Evolutionary conservation across 2,797 vertebrate genomes (phyloP).

Genomic region (Peromyscus aztecus): DNA sequence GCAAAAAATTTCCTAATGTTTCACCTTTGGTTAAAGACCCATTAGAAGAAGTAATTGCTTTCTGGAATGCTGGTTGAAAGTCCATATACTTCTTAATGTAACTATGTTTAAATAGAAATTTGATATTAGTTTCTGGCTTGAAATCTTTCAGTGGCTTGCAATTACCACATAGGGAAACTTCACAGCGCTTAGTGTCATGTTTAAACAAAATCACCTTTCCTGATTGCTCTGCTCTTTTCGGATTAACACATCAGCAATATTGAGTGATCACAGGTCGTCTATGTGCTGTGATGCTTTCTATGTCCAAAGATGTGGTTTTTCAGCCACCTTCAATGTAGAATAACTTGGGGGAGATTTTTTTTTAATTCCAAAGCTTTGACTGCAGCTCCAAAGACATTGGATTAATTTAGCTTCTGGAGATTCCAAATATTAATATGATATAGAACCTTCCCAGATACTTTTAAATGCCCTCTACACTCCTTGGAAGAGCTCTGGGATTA

Average conservation of each 20-base stretch:
- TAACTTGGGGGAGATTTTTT: background rate
- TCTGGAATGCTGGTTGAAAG: background rate
- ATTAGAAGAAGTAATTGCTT: background rate
- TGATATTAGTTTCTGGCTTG: constrained; percentile 4
- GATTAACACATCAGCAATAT: background rate
- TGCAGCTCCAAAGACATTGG: background rate
- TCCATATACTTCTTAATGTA: background rate
- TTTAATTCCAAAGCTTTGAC: background rate
- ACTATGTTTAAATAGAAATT: constrained; percentile 19
- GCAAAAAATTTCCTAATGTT: background rate
- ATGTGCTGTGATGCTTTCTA: background rate
- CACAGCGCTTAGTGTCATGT: background rate
- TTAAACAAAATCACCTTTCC: background rate
- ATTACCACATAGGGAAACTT: background rate
- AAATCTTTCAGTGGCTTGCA: background rate
- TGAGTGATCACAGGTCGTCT: background rate
- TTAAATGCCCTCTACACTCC: background rate
- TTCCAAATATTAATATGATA: background rate
- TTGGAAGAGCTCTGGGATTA: background rate
- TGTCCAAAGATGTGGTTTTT: background rate
- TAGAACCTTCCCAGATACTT: background rate
- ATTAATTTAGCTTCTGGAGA: background rate
- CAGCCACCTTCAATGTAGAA: background rate
- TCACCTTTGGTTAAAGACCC: background rate
- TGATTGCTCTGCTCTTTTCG: background rate